Evolutionary conservation across 2,113 vertebrate species (phyloP).

Genomic region (Larimichthys polyactis): DNA sequence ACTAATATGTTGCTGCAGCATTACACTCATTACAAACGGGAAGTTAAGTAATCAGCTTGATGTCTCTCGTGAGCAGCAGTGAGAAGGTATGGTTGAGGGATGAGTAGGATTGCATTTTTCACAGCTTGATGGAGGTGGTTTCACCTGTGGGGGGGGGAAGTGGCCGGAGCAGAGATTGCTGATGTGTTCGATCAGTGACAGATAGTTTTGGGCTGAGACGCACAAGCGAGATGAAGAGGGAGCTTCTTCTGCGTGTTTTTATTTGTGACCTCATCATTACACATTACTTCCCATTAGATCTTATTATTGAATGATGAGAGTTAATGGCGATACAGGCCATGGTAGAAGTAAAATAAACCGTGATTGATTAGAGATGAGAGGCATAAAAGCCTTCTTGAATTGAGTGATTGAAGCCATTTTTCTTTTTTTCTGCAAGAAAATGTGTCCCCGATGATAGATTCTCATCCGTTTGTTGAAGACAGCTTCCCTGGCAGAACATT

Average conservation of each 20-base stretch:
- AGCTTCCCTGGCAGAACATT: background rate
- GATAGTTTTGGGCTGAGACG: background rate
- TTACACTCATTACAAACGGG: constrained; percentile 44
- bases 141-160: constrained; percentile 26
- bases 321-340: constrained; percentile 11
- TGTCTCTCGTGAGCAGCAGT: constrained; percentile 15
- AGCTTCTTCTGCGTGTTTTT: constrained; percentile 10
- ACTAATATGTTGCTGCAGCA: constrained; percentile 46
- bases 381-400: constrained; percentile 30
- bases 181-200: constrained; percentile 17
- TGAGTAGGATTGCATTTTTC: constrained; percentile 19
- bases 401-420: constrained; percentile 16
- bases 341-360: constrained; percentile 16
- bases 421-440: background rate
- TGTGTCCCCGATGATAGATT: background rate
- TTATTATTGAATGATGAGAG: constrained; percentile 24
- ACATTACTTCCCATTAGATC: background rate
- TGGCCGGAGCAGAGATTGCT: background rate
- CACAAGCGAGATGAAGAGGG: background rate
- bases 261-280: constrained; percentile 27
- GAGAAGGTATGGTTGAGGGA: constrained; percentile 42
- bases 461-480: constrained; percentile 13
- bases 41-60: constrained; percentile 33
- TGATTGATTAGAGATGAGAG: constrained; percentile 31
- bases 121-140: constrained; percentile 10